Conservation (phyloP, 2,113 vertebrate genomes). For the Thunnus thynnus region DNA sequence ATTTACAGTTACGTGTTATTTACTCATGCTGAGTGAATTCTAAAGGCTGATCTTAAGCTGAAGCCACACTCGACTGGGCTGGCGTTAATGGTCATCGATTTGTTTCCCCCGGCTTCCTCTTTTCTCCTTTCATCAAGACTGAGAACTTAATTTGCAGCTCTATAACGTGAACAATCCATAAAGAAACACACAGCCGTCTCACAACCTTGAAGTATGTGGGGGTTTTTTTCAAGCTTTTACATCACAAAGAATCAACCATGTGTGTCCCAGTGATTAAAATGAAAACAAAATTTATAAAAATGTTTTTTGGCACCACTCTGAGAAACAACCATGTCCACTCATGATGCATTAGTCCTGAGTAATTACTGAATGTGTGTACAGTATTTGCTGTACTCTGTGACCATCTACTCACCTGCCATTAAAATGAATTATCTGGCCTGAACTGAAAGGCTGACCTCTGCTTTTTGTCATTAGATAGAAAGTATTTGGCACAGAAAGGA, state of each 20-base stretch:
- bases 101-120: slow-evolving; percentile 24
- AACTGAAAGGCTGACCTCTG: slow-evolving; percentile 38
- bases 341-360: slow-evolving; percentile 27
- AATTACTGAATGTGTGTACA: slow-evolving; percentile 28
- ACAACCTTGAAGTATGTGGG: not conserved
- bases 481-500: slow-evolving; percentile 27
- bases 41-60: slow-evolving; percentile 39
- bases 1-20: slow-evolving; percentile 49
- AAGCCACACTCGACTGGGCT: not conserved
- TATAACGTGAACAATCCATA: slow-evolving; percentile 5
- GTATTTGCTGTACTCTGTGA: slow-evolving; percentile 23
- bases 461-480: slow-evolving; percentile 28
- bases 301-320: not conserved
- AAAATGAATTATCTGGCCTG: slow-evolving; percentile 31
- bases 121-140: slow-evolving; percentile 24
- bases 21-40: slow-evolving; percentile 41
- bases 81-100: slow-evolving; percentile 63
- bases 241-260: not conserved
- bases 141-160: slow-evolving; percentile 29
- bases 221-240: not conserved
- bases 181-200: not conserved
- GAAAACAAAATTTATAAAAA: not conserved
- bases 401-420: slow-evolving; percentile 39
- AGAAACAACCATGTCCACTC: slow-evolving; percentile 6
- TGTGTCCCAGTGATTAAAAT: not conserved